Conservation (phyloP, 2,797 vertebrate species). For the Avahi laniger region DNA sequence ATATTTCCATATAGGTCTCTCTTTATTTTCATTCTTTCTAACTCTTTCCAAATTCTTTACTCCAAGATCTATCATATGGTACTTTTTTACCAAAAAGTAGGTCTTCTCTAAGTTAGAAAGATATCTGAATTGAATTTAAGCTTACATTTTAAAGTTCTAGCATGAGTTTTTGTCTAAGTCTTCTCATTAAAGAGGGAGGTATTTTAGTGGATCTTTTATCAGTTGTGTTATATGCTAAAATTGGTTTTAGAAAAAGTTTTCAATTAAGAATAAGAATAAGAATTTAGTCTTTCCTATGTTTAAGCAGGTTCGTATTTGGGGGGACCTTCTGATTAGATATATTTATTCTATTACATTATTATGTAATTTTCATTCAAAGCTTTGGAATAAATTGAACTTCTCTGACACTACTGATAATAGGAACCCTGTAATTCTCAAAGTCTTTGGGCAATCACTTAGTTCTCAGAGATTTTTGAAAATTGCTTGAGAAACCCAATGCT, state of each 20-base stretch:
- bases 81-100: background rate
- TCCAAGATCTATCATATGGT: background rate
- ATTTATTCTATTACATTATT: background rate
- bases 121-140: slow-evolving; percentile 18
- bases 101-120: background rate
- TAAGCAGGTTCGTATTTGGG: background rate
- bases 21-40: background rate
- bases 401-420: background rate
- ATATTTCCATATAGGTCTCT: background rate
- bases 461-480: background rate
- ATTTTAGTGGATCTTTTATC: background rate
- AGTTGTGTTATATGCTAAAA: background rate
- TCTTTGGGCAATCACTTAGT: background rate
- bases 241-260: background rate
- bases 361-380: background rate
- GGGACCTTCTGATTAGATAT: background rate
- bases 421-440: background rate
- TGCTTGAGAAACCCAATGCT: background rate
- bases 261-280: background rate
- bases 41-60: background rate
- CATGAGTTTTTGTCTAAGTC: background rate
- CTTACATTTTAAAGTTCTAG: background rate
- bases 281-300: background rate
- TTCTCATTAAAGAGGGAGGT: background rate
- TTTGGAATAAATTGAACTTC: background rate